Conservation (phyloP, 1,140 invertebrate genomes). For the Lepidurus apus region DNA sequence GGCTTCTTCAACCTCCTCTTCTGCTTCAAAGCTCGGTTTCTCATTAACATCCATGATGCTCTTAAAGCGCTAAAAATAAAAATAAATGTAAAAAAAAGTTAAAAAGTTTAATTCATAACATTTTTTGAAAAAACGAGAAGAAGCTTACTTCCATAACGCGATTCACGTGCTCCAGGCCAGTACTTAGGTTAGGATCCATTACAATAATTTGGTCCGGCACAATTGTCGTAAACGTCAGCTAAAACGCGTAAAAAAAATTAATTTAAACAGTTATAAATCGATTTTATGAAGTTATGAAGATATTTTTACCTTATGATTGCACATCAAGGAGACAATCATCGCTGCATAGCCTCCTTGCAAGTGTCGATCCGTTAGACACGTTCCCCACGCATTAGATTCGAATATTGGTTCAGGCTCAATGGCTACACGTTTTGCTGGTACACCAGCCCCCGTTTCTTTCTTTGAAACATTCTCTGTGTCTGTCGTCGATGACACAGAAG, state of each 20-base stretch:
- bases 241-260: conserved; percentile 23
- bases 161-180: conserved; percentile 38
- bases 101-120: no score
- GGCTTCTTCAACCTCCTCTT: conserved; percentile 29
- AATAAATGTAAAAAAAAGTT: neutral
- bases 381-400: neutral
- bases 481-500: neutral
- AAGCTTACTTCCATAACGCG: conserved; percentile 34
- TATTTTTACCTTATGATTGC: conserved; percentile 33
- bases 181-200: conserved; percentile 52
- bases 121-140: neutral
- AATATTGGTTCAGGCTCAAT: neutral
- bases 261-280: no score
- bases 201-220: conserved; percentile 57
- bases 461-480: neutral
- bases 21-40: neutral
- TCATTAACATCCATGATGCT: conserved; percentile 28
- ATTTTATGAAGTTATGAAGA: no score
- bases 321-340: conserved; percentile 40
- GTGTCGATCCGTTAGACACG: conserved; percentile 26
- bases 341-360: conserved; percentile 43
- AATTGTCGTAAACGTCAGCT: conserved; percentile 49
- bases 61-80: conserved; percentile 37
- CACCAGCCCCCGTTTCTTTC: neutral
- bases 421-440: neutral